Evolutionary conservation across 92 coral and sea anemone genomes (phyloP).

Genomic region (Porites rus): DNA sequence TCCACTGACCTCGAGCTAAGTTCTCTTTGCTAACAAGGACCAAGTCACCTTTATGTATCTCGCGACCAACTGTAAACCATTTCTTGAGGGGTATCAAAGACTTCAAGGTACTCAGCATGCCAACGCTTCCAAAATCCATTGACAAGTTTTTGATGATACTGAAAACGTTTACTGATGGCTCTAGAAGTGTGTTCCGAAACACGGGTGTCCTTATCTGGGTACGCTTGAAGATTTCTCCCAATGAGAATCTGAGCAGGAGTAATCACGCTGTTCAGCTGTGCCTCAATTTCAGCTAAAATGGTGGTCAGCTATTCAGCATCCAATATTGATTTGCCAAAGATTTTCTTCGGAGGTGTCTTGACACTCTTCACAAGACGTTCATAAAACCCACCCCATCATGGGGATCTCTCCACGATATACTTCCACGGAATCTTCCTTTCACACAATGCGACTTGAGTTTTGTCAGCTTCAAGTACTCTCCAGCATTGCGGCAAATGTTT

Average conservation of each 20-base stretch:
- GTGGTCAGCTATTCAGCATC: slow-evolving; percentile 27
- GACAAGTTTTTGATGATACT: slow-evolving; percentile 38
- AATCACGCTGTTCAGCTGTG: slow-evolving; percentile 47
- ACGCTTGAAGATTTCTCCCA: slow-evolving; percentile 36
- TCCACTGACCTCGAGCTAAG: slow-evolving; percentile 44
- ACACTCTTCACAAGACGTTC: slow-evolving; percentile 55
- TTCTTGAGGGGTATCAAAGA: slow-evolving; percentile 45
- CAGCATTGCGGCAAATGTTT: slow-evolving; percentile 45
- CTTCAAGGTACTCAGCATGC: slow-evolving; percentile 53
- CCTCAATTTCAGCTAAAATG: slow-evolving; percentile 28
- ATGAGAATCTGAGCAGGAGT: slow-evolving; percentile 45
- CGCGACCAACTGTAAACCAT: slow-evolving; percentile 29
- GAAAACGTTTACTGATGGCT: slow-evolving; percentile 43
- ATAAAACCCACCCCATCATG: slow-evolving; percentile 54
- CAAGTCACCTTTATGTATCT: slow-evolving; percentile 43
- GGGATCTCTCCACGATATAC: slow-evolving; percentile 30
- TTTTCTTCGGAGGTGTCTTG: slow-evolving; percentile 35
- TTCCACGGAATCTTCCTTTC: slow-evolving; percentile 51
- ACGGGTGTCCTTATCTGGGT: slow-evolving; percentile 33
- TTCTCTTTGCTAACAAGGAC: slow-evolving; percentile 48
- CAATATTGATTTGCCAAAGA: slow-evolving; percentile 49
- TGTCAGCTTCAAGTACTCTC: slow-evolving; percentile 37
- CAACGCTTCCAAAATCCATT: slow-evolving; percentile 61
- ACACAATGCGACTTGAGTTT: slow-evolving; percentile 34
- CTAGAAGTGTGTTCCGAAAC: slow-evolving; percentile 27